Percentiles rank a stretch among this genome's conserved stretches.
phyloP scores from a whole-genome alignment of 53 echinoderm and acorn worm genomes.

The Paracentrotus lividus region DNA sequence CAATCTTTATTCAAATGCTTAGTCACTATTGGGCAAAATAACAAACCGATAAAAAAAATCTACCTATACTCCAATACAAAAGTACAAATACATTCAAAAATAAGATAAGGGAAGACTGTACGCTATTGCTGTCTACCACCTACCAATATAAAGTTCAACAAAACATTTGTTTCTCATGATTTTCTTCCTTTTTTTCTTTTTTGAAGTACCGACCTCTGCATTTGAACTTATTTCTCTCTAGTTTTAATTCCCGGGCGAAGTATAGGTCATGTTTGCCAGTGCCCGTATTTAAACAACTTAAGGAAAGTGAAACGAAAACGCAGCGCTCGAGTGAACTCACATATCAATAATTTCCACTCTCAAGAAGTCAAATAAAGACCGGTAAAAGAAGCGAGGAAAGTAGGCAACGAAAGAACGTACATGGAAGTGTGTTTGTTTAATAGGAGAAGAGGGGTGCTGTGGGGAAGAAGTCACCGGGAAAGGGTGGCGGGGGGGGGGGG shows the following conservation, averaged over 20 bases:
- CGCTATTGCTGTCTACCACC: no score
- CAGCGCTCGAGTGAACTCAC: neutral
- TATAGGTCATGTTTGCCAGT: neutral
- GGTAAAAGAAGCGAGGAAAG: neutral
- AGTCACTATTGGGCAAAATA: no score
- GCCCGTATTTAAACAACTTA: slow-evolving; percentile 56
- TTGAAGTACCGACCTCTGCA: neutral
- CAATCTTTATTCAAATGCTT: no score
- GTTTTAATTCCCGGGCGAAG: neutral
- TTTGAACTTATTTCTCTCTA: neutral
- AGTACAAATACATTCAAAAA: no score
- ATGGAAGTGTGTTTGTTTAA: neutral
- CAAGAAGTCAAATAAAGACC: neutral
- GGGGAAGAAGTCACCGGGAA: neutral
- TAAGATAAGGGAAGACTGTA: no score
- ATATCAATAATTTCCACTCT: slow-evolving; percentile 21
- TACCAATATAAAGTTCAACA: no score
- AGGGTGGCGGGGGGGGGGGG: neutral
- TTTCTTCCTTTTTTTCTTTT: neutral
- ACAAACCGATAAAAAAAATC: no score
- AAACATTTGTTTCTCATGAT: no score
- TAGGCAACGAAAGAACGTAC: neutral
- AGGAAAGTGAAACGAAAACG: slow-evolving; percentile 10
- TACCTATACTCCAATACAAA: no score
- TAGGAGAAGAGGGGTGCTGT: neutral